phyloP scores from a whole-genome alignment of 2,888 invertebrate species.

The Brachyopa scutellaris region DNA sequence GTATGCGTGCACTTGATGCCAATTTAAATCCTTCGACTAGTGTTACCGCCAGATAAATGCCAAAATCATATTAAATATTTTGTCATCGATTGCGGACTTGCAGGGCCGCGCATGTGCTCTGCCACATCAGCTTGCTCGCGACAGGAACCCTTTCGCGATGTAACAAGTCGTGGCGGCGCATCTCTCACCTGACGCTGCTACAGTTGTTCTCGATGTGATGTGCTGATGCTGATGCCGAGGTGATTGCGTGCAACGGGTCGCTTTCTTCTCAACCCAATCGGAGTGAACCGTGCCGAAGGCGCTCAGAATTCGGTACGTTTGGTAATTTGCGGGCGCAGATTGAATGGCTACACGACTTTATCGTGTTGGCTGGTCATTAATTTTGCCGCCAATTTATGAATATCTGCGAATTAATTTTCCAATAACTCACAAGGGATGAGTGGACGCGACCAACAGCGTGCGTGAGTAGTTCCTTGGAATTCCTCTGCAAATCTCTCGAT shows the following conservation, averaged over 20 bases:
- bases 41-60: conserved; percentile 60
- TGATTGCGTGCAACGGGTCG: conserved; percentile 58
- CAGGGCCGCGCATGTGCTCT: neutral
- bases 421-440: conserved; percentile 65
- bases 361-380: conserved; percentile 70
- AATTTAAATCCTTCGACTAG: conserved; percentile 60
- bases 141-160: conserved; percentile 28
- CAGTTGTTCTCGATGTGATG: conserved; percentile 64
- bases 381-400: conserved; percentile 73
- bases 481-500: conserved; percentile 24
- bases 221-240: conserved; percentile 31
- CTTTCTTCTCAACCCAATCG: conserved; percentile 8
- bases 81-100: conserved; percentile 68
- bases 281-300: conserved; percentile 44
- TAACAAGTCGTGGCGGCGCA: conserved; percentile 52
- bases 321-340: conserved; percentile 61
- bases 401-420: conserved; percentile 72
- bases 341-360: conserved; percentile 68
- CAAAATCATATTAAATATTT: conserved; percentile 61
- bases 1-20: conserved; percentile 67
- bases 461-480: conserved; percentile 53
- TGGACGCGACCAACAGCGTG: conserved; percentile 13
- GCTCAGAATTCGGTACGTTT: conserved; percentile 42
- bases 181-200: conserved; percentile 71
- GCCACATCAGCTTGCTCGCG: conserved; percentile 11